Percentiles rank a stretch among this genome's conserved stretches.
phyloP scores from a whole-genome alignment of 2,888 invertebrate genomes.

The Lithophane ornitopus region DNA sequence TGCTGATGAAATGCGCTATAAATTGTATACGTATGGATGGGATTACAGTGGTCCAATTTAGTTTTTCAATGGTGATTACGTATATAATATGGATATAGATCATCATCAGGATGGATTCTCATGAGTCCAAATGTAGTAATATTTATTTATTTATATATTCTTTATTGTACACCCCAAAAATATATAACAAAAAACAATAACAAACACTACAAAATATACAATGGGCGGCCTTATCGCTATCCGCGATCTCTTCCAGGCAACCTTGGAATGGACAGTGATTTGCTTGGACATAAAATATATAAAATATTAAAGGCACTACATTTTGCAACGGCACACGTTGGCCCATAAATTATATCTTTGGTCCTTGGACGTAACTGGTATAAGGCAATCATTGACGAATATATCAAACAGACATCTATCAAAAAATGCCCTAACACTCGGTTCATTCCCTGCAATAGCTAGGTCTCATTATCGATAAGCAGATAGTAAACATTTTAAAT shows the following conservation, averaged over 20 bases:
- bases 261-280: too few relatives aligned
- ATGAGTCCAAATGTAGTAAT: not conserved
- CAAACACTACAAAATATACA: too few relatives aligned
- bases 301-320: not conserved
- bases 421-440: not conserved
- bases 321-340: not conserved
- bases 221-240: too few relatives aligned
- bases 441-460: not conserved
- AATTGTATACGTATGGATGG: not conserved
- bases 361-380: not conserved
- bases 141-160: too few relatives aligned
- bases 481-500: not conserved
- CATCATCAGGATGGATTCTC: not conserved
- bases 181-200: too few relatives aligned
- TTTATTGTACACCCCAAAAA: too few relatives aligned
- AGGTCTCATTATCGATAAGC: not conserved
- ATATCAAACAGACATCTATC: not conserved
- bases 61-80: not conserved
- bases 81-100: not conserved
- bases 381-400: not conserved
- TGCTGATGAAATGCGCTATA: not conserved
- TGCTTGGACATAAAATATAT: too few relatives aligned
- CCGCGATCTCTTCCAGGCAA: too few relatives aligned
- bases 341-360: not conserved
- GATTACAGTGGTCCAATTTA: not conserved